Base-by-base conservation (phyloP, 1,140 invertebrate species). In the Drosophila persimilis region DNA sequence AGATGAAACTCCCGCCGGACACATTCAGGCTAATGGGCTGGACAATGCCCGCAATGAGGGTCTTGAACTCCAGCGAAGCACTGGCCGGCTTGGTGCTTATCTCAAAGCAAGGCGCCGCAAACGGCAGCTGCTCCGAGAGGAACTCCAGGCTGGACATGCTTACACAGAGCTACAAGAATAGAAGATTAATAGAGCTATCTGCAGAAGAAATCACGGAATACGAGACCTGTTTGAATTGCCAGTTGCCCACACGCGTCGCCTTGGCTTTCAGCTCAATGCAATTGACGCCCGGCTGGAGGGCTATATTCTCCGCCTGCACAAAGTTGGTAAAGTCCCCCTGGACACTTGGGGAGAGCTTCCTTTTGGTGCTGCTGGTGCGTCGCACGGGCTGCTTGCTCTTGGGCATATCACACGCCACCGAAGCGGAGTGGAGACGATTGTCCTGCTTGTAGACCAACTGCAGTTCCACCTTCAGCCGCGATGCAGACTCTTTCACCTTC, bases 401-500 rank as follows among this genome's bases (percentile, higher is more conserved):
- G 20, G 91, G 92, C 90, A 93, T 94, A 83, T 92, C 93, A 80
- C 93, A 95, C 26, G 93, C 94, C 20, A 95, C 93, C 46, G 93
- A 94, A 1, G 94, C 95, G 59, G 94, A 94, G 59, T 93, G 94
- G 5, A 96, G 89, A 57, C 94, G 95, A 80, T 95, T 96, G 85
- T 97, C 96, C 86, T 97, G 94, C 88, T 96, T 95, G 72, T 95
- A 95, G 77, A 96, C 95, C 29, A 96, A 91, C 81, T 95, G 94
- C 1, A 95, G 94, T 47, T 94, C 72, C 0, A 90, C 77, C 20
- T 90, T 91, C 1, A 80, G 26, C 1, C 73, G 73, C 0, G 75
- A 58, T 5, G 20, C 47, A 11, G 61, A 63, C 9, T 91, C 78
- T 26, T 76, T 89, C n/a, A 54, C 51, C 26, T 66, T 71, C 1